phyloP scores from a whole-genome alignment of 2,888 invertebrate genomes.

The Meteorus colon region DNA sequence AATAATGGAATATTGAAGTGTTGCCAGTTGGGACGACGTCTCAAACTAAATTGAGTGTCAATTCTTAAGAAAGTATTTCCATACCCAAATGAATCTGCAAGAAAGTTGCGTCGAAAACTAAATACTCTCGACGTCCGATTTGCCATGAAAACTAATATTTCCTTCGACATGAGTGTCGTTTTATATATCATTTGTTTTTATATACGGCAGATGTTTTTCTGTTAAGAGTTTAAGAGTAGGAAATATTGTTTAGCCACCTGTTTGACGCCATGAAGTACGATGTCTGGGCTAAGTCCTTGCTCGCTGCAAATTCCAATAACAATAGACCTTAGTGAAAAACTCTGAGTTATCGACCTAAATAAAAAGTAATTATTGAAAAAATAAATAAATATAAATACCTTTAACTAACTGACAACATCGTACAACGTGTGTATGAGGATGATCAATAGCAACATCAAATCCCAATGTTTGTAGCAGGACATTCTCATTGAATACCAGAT shows the following conservation, averaged over 20 bases:
- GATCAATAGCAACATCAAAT: conserved; percentile 98
- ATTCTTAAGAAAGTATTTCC: background rate
- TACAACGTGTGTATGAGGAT: conserved; percentile 98
- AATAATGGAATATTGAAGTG: background rate
- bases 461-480: conserved; percentile 97
- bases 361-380: background rate
- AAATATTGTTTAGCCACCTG: conserved; percentile 77
- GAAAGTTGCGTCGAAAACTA: conserved; percentile 27
- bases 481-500: conserved; percentile 97
- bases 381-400: conserved; percentile 76
- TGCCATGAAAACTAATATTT: conserved; percentile 1
- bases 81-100: conserved; percentile 12
- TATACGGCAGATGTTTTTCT: conserved; percentile 26
- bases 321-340: background rate
- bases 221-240: conserved; percentile 42
- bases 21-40: too few species aligned
- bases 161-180: conserved; percentile 2
- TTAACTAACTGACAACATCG: conserved; percentile 96
- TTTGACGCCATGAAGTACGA: conserved; percentile 99
- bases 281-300: conserved; percentile 97
- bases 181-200: conserved; percentile 18
- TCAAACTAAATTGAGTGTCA: too few species aligned
- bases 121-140: background rate
- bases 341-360: background rate
- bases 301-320: conserved; percentile 77